Evolutionary conservation across 2,888 invertebrate species (phyloP), one percentile per base, ranked within the genome.

Genomic region (Ophion costatus): DNA sequence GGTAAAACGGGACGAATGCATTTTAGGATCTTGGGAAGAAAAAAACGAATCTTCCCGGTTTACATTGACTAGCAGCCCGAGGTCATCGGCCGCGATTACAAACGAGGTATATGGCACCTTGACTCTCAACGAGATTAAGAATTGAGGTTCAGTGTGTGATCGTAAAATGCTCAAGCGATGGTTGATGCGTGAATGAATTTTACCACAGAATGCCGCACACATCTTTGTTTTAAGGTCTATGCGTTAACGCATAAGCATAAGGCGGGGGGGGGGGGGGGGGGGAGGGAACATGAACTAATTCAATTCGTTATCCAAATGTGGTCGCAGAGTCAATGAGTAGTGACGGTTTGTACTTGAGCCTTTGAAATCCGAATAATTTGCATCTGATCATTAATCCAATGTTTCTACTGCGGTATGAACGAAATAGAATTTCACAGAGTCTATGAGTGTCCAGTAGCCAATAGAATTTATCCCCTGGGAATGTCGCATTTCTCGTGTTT

Each of bases 81-180:
- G 33, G 73, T 33, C 67, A 69, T 67, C 71, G 61, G 67, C 22
- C 22, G 71, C 71, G 76, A 77, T 80, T 66, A 79, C 73, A 10
- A 57, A 73, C 86, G 82, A 88, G 88, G 51, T 90, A 86, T 88
- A 59, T 77, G 29, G 84, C 88, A 88, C 88, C 87, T 88, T 89
- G 88, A 89, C 91, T 91, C 91, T 92, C 89, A 91, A 87, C 89
- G 88, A 90, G 91, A 93, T 93, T 93, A 92, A 91, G 89, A 92
- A 91, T 90, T 89, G 88, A 88, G 89, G 88, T 87, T 88, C 85
- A 90, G 87, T 77, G 77, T 78, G 66, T 9, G 22, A 14, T 20
- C 67, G 71, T n/a, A 63, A 69, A 74, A 63, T 33, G 17, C 29
- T 33, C 56, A 10, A 59, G 63, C 42, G 69, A 75, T 75, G 79